Conservation (phyloP, 2,113 vertebrate species). For the Hippocampus zosterae region DNA sequence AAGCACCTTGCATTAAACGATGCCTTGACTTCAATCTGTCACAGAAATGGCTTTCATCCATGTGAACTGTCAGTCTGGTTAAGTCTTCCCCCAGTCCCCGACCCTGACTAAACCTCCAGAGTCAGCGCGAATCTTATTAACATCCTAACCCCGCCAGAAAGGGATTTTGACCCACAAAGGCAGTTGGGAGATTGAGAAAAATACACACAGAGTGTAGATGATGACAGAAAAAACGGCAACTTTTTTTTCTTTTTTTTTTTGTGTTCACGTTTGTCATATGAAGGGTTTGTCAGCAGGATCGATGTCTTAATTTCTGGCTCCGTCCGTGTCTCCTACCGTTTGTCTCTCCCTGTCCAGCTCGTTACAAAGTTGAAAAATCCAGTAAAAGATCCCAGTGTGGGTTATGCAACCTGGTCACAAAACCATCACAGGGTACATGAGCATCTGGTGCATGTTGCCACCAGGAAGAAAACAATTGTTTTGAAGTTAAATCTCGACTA, state of each 20-base stretch:
- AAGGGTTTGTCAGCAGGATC: slow-evolving; percentile 21
- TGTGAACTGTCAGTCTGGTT: slow-evolving; percentile 47
- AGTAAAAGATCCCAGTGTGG: slow-evolving; percentile 27
- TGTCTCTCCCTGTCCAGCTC: background rate
- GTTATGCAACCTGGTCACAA: slow-evolving; percentile 4
- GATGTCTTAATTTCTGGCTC: slow-evolving; percentile 17
- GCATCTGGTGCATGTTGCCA: slow-evolving; percentile 11
- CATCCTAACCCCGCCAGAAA: slow-evolving; percentile 42
- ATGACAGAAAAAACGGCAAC: slow-evolving; percentile 36
- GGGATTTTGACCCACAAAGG: slow-evolving; percentile 38
- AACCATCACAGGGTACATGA: slow-evolving; percentile 2
- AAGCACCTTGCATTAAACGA: slow-evolving; percentile 35
- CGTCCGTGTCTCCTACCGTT: slow-evolving; percentile 7
- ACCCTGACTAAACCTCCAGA: slow-evolving; percentile 38
- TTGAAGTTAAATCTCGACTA: slow-evolving; percentile 3
- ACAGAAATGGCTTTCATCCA: slow-evolving; percentile 50
- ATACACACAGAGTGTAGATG: slow-evolving; percentile 21
- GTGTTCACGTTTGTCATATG: slow-evolving; percentile 30
- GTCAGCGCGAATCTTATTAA: slow-evolving; percentile 41
- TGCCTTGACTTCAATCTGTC: slow-evolving; percentile 43
- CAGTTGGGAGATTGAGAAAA: slow-evolving; percentile 26
- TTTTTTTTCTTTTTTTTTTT: slow-evolving; percentile 15
- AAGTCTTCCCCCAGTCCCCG: slow-evolving; percentile 39
- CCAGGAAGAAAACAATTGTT: background rate
- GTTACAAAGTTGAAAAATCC: slow-evolving; percentile 31